Evolutionary conservation across 2,797 vertebrate genomes (phyloP), one percentile per base, ranked within the genome.

Genomic region (Hybognathus amarus): DNA sequence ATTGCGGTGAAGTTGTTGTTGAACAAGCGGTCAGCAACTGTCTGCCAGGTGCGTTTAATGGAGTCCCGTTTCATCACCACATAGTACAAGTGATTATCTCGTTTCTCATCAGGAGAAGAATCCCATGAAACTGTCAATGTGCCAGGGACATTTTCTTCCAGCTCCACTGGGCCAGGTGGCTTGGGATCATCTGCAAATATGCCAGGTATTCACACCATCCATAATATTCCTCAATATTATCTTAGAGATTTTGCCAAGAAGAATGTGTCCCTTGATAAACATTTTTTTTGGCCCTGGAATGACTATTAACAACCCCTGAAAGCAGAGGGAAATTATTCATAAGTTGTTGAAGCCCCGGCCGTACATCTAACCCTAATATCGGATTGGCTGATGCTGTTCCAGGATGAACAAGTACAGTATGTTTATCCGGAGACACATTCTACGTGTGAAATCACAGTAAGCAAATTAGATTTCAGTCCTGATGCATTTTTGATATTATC

Each of bases 1-100:
- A 94, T 88, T 87, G 92, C 91, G 0, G 97, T 98, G 88, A 94
- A 96, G 88, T 92, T 96, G 92, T 97, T 97, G 88, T 95, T 97
- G 89, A 96, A 96, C 89, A 98, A 89, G 18, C 88, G 92, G 80
- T 96, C 94, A 0, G 95, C 96, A 85, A 94, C 91, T 30, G 92
- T 87, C 0, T 89, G 90, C 97, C 97, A 98, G 22, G 86, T 67
- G 2, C 92, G 91, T 33, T 94, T 95, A 1, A 90, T 88, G 0
- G 95, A 95, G 87, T 97, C 96, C 0, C 93, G 90, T 75, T 92
- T 95, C 86, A 95, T 91, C 87, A 98, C 90, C 0, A 92, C 87
- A 84, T 98, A 98, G 87, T 97, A 90, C 52, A 98, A 92, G 4
- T 91, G 92, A 61, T 87, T 85, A 0, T 94, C 96, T 87, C 91